Conservation (phyloP, 2,113 vertebrate genomes). For the Arizona elegans region DNA sequence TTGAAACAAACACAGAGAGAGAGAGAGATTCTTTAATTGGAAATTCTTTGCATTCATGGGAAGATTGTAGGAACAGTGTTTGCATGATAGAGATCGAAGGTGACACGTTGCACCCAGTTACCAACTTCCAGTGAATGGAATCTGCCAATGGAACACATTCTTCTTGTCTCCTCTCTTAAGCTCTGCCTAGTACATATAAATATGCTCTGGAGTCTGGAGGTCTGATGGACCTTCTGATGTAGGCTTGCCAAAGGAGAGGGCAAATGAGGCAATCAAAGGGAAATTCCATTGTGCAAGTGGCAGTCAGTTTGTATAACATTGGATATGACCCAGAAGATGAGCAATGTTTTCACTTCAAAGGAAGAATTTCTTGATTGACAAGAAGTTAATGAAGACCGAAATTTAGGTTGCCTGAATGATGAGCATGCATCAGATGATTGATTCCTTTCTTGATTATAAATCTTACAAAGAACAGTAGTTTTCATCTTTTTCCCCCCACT, state of each 20-base stretch:
- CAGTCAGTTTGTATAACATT: background rate
- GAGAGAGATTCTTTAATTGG: background rate
- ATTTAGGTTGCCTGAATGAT: background rate
- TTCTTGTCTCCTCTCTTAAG: background rate
- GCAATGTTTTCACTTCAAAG: background rate
- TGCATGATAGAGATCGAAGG: background rate
- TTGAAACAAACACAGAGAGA: background rate
- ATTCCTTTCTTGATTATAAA: background rate
- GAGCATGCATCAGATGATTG: background rate
- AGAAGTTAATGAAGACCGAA: background rate
- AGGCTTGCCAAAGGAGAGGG: background rate
- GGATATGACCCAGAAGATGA: background rate
- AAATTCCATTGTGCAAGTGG: background rate
- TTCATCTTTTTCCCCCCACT: background rate
- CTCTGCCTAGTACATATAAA: background rate
- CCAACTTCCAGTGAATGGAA: background rate
- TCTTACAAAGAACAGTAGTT: conserved; percentile 5
- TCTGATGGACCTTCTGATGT: background rate
- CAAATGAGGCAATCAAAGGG: background rate
- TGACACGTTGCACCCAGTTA: background rate
- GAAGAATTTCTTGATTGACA: background rate
- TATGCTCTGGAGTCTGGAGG: background rate
- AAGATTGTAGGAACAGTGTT: background rate
- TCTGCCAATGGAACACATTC: background rate
- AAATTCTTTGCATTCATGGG: background rate